Evolutionary conservation across 2,113 vertebrate genomes (phyloP).

Genomic region (Ornithorhynchus anatinus): DNA sequence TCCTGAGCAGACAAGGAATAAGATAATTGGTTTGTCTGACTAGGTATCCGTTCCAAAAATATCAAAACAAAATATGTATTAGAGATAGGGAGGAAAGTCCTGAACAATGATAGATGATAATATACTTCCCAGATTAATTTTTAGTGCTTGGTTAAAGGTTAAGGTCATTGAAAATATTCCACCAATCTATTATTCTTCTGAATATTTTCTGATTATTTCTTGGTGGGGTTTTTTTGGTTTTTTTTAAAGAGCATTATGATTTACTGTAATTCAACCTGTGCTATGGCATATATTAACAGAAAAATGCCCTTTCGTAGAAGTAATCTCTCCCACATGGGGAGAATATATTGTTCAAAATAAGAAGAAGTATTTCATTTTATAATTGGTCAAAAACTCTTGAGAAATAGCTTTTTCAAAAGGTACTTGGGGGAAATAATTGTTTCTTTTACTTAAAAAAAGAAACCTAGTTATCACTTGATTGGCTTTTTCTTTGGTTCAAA

Average conservation of each 20-base stretch:
- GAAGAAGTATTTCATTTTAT: constrained; percentile 57
- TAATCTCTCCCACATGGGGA: constrained; percentile 30
- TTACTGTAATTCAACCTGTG: constrained; percentile 12
- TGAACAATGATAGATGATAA: constrained; percentile 30
- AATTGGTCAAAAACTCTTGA: constrained; percentile 54
- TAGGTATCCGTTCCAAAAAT: constrained; percentile 39
- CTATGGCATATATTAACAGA: constrained; percentile 40
- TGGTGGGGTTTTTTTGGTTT: constrained; percentile 28
- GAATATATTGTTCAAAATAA: constrained; percentile 58
- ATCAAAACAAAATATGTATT: constrained; percentile 43
- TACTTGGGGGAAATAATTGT: constrained; percentile 46
- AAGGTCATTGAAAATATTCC: constrained; percentile 29
- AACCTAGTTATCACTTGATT: constrained; percentile 8
- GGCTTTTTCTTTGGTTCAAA: constrained; percentile 48
- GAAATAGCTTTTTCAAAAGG: constrained; percentile 44
- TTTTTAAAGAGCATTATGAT: constrained; percentile 38
- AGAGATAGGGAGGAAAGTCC: neutral
- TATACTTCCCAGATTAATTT: constrained; percentile 28
- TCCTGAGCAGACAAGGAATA: constrained; percentile 41
- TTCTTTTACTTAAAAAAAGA: constrained; percentile 43
- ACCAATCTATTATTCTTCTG: constrained; percentile 23
- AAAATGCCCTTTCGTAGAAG: constrained; percentile 35
- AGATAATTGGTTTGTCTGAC: constrained; percentile 50
- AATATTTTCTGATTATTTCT: constrained; percentile 41
- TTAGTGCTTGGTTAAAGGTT: constrained; percentile 27